Percentiles rank a stretch among this genome's conserved stretches.
Conservation (phyloP, 1,140 invertebrate species). For the Arion vulgaris region DNA sequence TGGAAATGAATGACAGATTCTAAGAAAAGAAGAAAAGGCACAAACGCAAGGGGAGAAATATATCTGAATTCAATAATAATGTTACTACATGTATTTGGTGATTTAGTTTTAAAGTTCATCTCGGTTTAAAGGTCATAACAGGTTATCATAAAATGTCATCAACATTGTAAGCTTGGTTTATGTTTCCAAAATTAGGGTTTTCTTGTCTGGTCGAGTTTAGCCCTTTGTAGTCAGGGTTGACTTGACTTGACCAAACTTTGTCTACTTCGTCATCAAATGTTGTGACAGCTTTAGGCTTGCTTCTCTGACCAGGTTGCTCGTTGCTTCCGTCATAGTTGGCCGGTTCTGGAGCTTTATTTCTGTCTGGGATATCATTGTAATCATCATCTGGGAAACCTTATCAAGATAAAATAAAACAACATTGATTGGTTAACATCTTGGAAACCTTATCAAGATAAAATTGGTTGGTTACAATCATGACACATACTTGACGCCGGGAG, state of each 20-base stretch:
- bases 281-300: background rate
- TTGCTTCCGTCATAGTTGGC: slow-evolving; percentile 14
- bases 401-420: no score
- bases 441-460: no score
- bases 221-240: background rate
- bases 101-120: no score
- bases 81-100: no score
- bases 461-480: no score
- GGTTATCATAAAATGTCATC: background rate
- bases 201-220: background rate
- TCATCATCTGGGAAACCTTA: slow-evolving; percentile 4
- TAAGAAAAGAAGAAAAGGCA: no score
- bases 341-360: slow-evolving; percentile 2
- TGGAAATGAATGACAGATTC: no score
- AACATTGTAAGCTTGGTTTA: background rate
- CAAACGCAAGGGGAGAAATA: no score
- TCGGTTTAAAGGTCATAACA: background rate
- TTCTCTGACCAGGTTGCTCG: background rate
- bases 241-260: slow-evolving; percentile 2
- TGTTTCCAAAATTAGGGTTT: background rate
- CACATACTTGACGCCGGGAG: no score
- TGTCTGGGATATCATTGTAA: slow-evolving; percentile 12
- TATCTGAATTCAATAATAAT: no score
- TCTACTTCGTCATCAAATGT: background rate
- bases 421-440: no score